Evolutionary conservation across 2,888 invertebrate species (phyloP), one percentile per base, ranked within the genome.

Genomic region (Napeogenes sylphis): DNA sequence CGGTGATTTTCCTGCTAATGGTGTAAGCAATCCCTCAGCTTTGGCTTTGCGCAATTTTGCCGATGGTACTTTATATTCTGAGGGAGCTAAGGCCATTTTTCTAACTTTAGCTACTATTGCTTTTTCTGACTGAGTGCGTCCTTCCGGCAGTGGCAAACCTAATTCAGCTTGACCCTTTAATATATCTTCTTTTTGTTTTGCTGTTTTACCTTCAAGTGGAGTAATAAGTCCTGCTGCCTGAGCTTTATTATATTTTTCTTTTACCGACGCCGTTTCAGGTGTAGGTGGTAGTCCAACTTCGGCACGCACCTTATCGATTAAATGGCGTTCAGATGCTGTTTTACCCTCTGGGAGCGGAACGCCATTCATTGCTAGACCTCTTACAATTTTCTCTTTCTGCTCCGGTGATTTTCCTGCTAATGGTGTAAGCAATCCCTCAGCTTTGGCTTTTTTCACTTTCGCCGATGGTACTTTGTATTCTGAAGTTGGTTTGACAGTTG

Each of bases 341-440:
- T 65, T 63, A 1, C 42, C 65, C 46, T 64, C 65, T 1, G 68
- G 67, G 2, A 70, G 46, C 70, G 74, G 75, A 0, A 75, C 12
- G 0, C 74, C 73, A 4, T 62, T 54, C 21, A 66, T 66, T 2
- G 67, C 72, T 45, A 74, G 51, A 1, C 69, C 71, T 66, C 45
- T 70, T 0, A 74, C 4, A 21, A 74, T 74, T 59, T 73, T 74
- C 65, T 74, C 75, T 63, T 72, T 77, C 53, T 75, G 67, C 58
- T 67, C 66, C 0, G 71, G 68, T 3, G 71, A 58, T 66, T 76
- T 73, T 1, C 72, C 73, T 65, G 65, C 65, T 32, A 71, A 35
- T 8, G 73, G 72, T 5, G 72, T 72, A 0, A 73, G 5, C 2
- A 73, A 47, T 0, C 74, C 75, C 12, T 71, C 72, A 1, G 71